phyloP scores from a whole-genome alignment of 2,797 vertebrate species.

The Sebastes diaconus region DNA sequence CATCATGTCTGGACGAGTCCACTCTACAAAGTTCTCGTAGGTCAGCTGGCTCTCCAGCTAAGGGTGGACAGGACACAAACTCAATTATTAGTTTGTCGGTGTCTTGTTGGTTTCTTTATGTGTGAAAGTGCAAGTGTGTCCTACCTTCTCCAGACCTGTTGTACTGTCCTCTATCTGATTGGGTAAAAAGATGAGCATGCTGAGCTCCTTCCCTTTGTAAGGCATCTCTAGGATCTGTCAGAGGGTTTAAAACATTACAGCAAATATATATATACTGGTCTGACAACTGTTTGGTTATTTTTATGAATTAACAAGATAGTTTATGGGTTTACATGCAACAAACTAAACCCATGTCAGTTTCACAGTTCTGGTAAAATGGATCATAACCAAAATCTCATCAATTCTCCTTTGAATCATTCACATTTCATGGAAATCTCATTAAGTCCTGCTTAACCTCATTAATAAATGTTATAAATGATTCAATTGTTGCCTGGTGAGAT shows the following conservation, averaged over 20 bases:
- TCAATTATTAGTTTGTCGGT: not conserved
- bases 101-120: not conserved
- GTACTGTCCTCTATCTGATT: constrained; percentile 72
- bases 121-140: not conserved
- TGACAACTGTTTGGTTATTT: not conserved
- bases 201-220: constrained; percentile 83
- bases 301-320: not conserved
- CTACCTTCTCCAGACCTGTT: constrained; percentile 87
- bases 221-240: constrained; percentile 87
- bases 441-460: not conserved
- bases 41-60: constrained; percentile 89
- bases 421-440: not conserved
- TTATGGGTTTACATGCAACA: not conserved
- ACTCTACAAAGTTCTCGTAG: constrained; percentile 84
- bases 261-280: not conserved
- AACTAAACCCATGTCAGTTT: not conserved
- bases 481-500: not conserved
- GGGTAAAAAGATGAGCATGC: constrained; percentile 89
- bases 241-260: not conserved
- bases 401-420: not conserved
- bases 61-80: not conserved
- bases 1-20: constrained; percentile 87
- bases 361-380: not conserved
- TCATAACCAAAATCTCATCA: not conserved
- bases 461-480: not conserved